A percentile compares a stretch with the other conserved stretches of the same genome.
phyloP scores from a whole-genome alignment of 2,888 invertebrate species.

The Thereva unica region DNA sequence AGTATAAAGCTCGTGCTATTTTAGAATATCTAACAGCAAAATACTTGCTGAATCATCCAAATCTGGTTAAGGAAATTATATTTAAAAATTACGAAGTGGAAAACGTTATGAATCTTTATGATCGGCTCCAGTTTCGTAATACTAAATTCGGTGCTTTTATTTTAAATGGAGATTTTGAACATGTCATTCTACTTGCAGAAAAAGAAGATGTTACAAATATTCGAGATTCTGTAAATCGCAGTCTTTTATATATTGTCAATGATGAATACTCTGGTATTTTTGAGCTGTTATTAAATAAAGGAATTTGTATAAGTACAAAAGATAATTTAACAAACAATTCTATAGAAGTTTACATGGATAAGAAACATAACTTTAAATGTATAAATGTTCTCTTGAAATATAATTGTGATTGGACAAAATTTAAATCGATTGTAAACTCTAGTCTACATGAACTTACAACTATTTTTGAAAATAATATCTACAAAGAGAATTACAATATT shows the following conservation, averaged over 20 bases:
- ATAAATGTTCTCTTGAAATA: constrained; percentile 8
- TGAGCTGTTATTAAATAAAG: not conserved
- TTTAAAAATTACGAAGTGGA: not conserved
- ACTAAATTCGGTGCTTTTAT: constrained; percentile 3
- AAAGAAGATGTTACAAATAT: not conserved
- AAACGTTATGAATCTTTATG: constrained; percentile 1
- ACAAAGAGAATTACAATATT: not conserved
- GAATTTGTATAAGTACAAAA: not conserved
- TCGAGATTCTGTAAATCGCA: not conserved
- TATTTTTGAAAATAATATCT: constrained; percentile 7
- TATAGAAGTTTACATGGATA: not conserved
- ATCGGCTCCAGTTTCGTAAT: constrained; percentile 6
- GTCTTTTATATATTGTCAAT: constrained; percentile 1
- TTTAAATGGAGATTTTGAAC: constrained; percentile 16
- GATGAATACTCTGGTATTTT: constrained; percentile 14
- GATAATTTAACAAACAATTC: constrained; percentile 4
- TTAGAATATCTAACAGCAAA: constrained; percentile 12
- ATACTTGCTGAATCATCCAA: not conserved
- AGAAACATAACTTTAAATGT: not conserved
- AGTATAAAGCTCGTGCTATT: not conserved
- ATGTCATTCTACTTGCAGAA: constrained; percentile 5
- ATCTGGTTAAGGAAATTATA: not conserved
- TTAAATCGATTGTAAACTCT: not conserved
- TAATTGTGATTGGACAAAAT: not conserved
- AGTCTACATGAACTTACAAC: not conserved